Evolutionary conservation across 2,888 invertebrate genomes (phyloP).

Genomic region (Morpho achilles): DNA sequence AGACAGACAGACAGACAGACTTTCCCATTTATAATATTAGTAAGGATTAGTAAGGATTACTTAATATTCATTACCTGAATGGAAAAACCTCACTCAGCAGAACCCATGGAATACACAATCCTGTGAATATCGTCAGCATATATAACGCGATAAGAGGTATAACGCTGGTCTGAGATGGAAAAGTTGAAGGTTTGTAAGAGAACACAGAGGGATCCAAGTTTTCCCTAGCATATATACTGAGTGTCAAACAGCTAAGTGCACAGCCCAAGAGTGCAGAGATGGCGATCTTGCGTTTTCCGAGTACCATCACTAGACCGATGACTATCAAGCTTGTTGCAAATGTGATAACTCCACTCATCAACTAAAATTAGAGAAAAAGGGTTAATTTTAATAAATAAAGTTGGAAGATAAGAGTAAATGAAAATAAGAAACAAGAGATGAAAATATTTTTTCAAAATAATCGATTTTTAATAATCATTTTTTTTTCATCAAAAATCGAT

Average conservation of each 20-base stretch:
- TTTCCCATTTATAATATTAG: too few species aligned
- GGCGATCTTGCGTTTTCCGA: constrained; percentile 73
- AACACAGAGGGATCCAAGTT: constrained; percentile 53
- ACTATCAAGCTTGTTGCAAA: constrained; percentile 58
- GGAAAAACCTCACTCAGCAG: constrained; percentile 79
- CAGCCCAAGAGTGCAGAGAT: constrained; percentile 61
- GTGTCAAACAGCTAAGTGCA: constrained; percentile 53
- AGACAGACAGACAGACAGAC: too few species aligned
- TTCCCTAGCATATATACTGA: constrained; percentile 63
- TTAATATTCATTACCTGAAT: constrained; percentile 56
- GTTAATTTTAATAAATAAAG: too few species aligned
- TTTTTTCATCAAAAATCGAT: too few species aligned
- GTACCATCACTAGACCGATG: constrained; percentile 55
- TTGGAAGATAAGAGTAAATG: too few species aligned
- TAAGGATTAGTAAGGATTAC: too few species aligned
- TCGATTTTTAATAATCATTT: too few species aligned
- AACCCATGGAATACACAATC: constrained; percentile 75
- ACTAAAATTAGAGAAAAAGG: constrained; percentile 41
- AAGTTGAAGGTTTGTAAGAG: constrained; percentile 61
- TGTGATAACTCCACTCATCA: constrained; percentile 67
- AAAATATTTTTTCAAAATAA: too few species aligned
- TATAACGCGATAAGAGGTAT: constrained; percentile 62
- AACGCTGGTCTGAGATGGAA: constrained; percentile 55
- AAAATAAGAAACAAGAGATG: too few species aligned
- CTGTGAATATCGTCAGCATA: constrained; percentile 54